Conservation (phyloP, 2,888 invertebrate species). For the Linyphia triangularis region DNA sequence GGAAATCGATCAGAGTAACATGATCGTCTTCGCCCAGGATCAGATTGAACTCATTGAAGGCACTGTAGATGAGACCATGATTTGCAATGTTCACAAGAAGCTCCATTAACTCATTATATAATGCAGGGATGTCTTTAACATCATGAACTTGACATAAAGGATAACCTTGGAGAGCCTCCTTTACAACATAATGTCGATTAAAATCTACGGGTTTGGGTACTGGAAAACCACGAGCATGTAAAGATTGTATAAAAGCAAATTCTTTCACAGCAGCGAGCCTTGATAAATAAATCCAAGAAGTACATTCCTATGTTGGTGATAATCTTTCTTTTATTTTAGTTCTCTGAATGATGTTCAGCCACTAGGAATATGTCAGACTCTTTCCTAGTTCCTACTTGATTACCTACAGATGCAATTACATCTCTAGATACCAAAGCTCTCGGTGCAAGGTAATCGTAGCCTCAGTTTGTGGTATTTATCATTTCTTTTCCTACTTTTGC, state of each 20-base stretch:
- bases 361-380: conserved; percentile 90
- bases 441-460: conserved; percentile 97
- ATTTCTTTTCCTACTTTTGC: too few relatives aligned
- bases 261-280: conserved; percentile 97
- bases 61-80: conserved; percentile 98
- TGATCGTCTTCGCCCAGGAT: conserved; percentile 87
- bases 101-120: conserved; percentile 97
- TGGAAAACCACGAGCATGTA: conserved; percentile 93
- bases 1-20: conserved; percentile 96
- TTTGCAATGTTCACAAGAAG: conserved; percentile 93
- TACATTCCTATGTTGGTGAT: conserved; percentile 93
- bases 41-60: conserved; percentile 99
- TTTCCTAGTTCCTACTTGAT: conserved; percentile 99
- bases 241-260: conserved; percentile 97
- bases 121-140: conserved; percentile 85
- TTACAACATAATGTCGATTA: conserved; percentile 95
- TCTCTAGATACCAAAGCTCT: conserved; percentile 90
- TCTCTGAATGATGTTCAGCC: conserved; percentile 96
- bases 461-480: conserved; percentile 94
- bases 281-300: conserved; percentile 97
- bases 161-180: conserved; percentile 92
- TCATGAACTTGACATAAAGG: conserved; percentile 86
- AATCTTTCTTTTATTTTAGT: conserved; percentile 96
- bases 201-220: conserved; percentile 96
- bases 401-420: conserved; percentile 92